These are phyloP conservation scores for Sturnus vulgaris DNA, from an alignment of 2,113 vertebrate genomes.

Conservation along the genomic window DNA sequence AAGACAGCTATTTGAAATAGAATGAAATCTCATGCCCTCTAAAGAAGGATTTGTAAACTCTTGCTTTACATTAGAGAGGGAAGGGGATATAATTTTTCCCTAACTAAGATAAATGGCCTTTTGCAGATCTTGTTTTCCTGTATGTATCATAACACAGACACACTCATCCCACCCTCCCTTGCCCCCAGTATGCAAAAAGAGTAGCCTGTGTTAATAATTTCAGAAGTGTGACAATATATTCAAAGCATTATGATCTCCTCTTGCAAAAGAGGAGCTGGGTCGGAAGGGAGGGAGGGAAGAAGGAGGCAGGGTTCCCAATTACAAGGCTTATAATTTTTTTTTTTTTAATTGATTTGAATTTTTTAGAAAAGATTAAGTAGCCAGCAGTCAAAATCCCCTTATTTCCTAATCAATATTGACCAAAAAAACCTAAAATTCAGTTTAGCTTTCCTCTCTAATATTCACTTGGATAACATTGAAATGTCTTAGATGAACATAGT, in stretches of 20 bases:
- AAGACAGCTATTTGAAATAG: neutral
- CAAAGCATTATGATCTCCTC: neutral
- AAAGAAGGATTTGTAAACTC: neutral
- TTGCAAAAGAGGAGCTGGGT: neutral
- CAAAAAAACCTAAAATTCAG: neutral
- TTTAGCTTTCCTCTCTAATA: neutral
- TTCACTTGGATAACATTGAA: neutral
- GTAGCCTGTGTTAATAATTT: neutral
- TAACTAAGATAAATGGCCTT: neutral
- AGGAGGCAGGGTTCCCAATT: neutral
- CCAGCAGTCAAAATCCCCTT: neutral
- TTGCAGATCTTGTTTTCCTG: neutral
- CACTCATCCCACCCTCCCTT: neutral
- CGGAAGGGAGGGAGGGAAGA: neutral
- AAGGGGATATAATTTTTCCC: neutral
- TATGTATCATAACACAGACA: neutral
- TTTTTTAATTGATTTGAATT: neutral
- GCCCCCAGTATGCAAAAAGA: neutral
- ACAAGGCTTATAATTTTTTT: neutral
- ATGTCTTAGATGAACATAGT: neutral
- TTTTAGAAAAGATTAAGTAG: neutral
- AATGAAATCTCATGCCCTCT: neutral
- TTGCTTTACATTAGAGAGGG: neutral
- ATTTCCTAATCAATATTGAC: neutral
- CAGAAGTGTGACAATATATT: neutral